phyloP scores from a whole-genome alignment of 2,888 invertebrate species.

The Synergus japonicus region DNA sequence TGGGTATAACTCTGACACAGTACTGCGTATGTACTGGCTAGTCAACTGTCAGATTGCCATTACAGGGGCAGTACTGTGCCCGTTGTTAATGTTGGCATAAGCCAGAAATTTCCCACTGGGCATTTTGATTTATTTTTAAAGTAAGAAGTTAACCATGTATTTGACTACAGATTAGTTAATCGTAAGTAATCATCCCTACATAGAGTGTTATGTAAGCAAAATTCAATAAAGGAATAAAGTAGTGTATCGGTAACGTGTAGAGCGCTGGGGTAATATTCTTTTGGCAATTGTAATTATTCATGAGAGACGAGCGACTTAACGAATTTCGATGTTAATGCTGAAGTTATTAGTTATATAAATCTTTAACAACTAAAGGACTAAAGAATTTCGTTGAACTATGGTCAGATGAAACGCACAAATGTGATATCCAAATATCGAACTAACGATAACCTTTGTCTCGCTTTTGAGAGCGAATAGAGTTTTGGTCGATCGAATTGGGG shows the following conservation, averaged over 20 bases:
- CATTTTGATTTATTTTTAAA: too few species aligned
- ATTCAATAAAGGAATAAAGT: not conserved
- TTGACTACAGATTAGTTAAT: too few species aligned
- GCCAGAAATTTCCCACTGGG: too few species aligned
- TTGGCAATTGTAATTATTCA: not conserved
- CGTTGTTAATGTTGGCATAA: too few species aligned
- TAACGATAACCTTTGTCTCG: constrained; percentile 51
- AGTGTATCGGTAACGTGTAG: not conserved
- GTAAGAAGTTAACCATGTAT: too few species aligned
- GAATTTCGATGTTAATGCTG: constrained; percentile 32
- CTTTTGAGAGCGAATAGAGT: constrained; percentile 38
- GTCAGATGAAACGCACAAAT: constrained; percentile 58
- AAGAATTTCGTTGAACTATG: constrained; percentile 56
- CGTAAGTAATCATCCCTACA: too few species aligned
- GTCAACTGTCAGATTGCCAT: too few species aligned
- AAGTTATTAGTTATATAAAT: constrained; percentile 15
- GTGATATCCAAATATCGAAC: constrained; percentile 50
- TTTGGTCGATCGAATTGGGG: constrained; percentile 39
- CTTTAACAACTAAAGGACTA: constrained; percentile 6
- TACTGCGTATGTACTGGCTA: too few species aligned
- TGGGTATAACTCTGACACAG: too few species aligned
- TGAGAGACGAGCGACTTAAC: not conserved
- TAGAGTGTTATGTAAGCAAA: not conserved
- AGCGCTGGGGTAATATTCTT: not conserved
- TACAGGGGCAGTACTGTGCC: too few species aligned